These are phyloP conservation scores for Apis cerana DNA, from an alignment of 1,140 invertebrate genomes.

Conservation along the genomic window DNA sequence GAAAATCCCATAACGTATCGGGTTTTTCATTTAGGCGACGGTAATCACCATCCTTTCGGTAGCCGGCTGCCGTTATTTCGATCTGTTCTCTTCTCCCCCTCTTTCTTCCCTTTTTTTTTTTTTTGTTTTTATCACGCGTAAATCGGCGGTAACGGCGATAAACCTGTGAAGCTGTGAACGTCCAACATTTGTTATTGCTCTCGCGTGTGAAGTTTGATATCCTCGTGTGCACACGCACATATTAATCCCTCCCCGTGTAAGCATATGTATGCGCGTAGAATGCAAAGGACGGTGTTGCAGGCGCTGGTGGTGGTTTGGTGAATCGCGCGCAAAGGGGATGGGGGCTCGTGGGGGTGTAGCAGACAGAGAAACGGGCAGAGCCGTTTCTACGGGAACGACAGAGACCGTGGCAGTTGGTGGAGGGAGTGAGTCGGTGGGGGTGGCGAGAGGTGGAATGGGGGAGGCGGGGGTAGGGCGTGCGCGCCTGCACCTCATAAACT, in stretches of 20 bases:
- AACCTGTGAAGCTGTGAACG: constrained; percentile 68
- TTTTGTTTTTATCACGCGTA: constrained; percentile 58
- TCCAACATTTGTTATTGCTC: constrained; percentile 72
- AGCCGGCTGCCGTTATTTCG: constrained; percentile 41
- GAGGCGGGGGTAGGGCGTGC: constrained; percentile 70
- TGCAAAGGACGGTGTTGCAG: constrained; percentile 62
- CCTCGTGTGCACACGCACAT: constrained; percentile 60
- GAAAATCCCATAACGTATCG: constrained; percentile 53
- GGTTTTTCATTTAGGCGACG: constrained; percentile 58
- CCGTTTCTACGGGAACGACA: background rate
- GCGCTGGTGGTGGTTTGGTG: constrained; percentile 58
- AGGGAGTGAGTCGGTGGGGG: constrained; percentile 39
- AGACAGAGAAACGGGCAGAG: constrained; percentile 9
- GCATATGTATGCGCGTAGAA: constrained; percentile 57
- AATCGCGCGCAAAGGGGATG: constrained; percentile 57
- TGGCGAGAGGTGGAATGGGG: constrained; percentile 39
- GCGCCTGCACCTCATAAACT: constrained; percentile 82
- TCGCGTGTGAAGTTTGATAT: constrained; percentile 76
- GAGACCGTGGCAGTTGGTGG: constrained; percentile 9
- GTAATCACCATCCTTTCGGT: constrained; percentile 59
- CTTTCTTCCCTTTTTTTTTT: constrained; percentile 2
- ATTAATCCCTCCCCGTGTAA: constrained; percentile 53
- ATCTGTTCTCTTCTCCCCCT: constrained; percentile 10
- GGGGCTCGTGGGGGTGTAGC: constrained; percentile 62
- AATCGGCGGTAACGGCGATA: constrained; percentile 67